Percentiles rank a stretch among this genome's conserved stretches.
These are phyloP conservation scores for Labrus mixtus DNA, from an alignment of 2,113 vertebrate species.

Conservation along the genomic window DNA sequence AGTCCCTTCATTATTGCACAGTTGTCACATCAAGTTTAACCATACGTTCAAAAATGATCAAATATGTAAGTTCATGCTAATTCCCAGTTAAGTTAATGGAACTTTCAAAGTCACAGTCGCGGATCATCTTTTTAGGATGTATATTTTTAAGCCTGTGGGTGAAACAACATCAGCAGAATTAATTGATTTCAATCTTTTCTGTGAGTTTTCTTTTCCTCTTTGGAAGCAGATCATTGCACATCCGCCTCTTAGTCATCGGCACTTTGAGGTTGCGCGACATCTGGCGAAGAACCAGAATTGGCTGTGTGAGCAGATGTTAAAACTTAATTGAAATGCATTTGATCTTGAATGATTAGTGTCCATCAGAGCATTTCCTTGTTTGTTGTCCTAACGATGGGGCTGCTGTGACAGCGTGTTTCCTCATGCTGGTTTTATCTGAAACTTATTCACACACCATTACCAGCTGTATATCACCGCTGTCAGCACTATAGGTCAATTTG, in stretches of 20 bases:
- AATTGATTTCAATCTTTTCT: conserved; percentile 33
- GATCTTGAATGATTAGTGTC: conserved; percentile 76
- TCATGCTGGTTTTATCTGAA: conserved; percentile 60
- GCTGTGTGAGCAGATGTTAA: conserved; percentile 75
- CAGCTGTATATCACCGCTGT: conserved; percentile 64
- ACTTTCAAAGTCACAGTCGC: conserved; percentile 58
- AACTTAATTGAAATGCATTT: conserved; percentile 68
- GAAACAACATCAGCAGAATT: conserved; percentile 17
- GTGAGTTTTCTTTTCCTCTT: conserved; percentile 26
- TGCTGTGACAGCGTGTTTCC: conserved; percentile 64
- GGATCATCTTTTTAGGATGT: background rate
- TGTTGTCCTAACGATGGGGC: conserved; percentile 60
- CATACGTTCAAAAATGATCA: conserved; percentile 37
- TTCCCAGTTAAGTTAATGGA: background rate
- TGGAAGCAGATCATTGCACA: conserved; percentile 26
- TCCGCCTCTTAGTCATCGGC: conserved; percentile 31
- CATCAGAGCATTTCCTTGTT: conserved; percentile 68
- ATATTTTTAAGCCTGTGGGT: conserved; percentile 3
- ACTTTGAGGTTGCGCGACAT: conserved; percentile 58
- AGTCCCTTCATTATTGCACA: conserved; percentile 5
- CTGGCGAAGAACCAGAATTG: conserved; percentile 55
- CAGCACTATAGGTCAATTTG: conserved; percentile 57
- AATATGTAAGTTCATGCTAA: conserved; percentile 2
- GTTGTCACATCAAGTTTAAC: conserved; percentile 12
- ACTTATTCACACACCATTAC: conserved; percentile 61